Conservation (phyloP, 1,140 invertebrate species). For the Anastrepha obliqua region DNA sequence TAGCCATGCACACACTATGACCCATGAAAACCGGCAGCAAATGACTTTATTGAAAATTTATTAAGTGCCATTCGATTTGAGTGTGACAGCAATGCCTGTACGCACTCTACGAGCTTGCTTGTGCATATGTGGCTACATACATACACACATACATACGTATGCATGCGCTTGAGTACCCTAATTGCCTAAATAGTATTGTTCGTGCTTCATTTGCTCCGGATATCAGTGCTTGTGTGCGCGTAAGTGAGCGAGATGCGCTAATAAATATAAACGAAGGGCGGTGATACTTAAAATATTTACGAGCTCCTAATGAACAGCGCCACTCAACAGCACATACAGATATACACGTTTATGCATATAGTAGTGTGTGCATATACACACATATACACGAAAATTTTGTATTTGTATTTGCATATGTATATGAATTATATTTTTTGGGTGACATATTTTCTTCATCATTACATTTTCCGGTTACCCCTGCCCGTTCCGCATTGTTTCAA, state of each 20-base stretch:
- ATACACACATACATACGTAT: background rate
- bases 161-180: background rate
- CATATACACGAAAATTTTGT: background rate
- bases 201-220: background rate
- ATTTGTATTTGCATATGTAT: background rate
- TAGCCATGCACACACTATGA: background rate
- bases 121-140: background rate
- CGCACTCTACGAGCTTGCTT: background rate
- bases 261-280: constrained; percentile 39
- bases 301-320: constrained; percentile 44
- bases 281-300: constrained; percentile 52
- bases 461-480: constrained; percentile 29
- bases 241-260: background rate
- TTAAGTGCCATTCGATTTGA: constrained; percentile 49
- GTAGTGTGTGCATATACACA: background rate
- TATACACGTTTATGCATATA: background rate
- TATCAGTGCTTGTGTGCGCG: background rate
- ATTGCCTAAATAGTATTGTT: background rate
- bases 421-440: background rate
- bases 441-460: constrained; percentile 43
- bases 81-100: background rate
- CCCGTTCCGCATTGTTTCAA: constrained; percentile 12
- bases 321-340: background rate
- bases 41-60: constrained; percentile 56
- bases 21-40: constrained; percentile 10